Conservation (phyloP, 2,113 vertebrate genomes). For the Eclectus roratus region DNA sequence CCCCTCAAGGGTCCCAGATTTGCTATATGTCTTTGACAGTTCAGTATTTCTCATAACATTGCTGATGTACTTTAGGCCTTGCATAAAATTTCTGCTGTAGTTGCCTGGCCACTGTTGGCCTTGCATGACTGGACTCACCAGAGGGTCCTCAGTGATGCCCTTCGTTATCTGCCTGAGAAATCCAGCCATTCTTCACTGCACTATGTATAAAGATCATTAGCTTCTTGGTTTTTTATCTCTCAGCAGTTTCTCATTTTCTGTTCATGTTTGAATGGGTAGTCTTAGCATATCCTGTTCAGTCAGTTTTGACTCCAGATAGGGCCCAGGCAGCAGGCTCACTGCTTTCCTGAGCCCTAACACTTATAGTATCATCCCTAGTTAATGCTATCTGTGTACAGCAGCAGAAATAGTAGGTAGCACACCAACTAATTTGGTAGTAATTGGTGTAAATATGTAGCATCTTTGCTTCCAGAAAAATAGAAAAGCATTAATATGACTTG, state of each 20-base stretch:
- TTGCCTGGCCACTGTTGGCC: background rate
- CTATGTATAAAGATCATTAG: background rate
- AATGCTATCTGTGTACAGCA: background rate
- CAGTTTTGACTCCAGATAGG: background rate
- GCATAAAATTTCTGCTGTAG: background rate
- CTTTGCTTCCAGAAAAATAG: background rate
- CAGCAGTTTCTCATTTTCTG: background rate
- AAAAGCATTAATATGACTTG: background rate
- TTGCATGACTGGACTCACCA: background rate
- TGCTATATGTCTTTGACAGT: background rate
- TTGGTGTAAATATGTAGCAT: background rate
- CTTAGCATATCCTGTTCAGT: background rate
- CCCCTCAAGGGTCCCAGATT: background rate
- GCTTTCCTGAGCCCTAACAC: background rate
- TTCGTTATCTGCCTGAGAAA: background rate
- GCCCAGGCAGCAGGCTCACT: background rate
- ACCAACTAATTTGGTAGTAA: background rate
- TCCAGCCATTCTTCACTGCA: background rate
- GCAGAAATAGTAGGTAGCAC: background rate
- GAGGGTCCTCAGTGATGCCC: background rate
- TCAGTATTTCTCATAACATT: background rate
- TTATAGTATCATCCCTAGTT: background rate
- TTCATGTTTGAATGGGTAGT: background rate
- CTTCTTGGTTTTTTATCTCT: background rate
- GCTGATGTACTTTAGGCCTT: background rate